These are phyloP conservation scores for Campoplex nolae DNA, from an alignment of 2,888 invertebrate species.

Conservation along the genomic window DNA sequence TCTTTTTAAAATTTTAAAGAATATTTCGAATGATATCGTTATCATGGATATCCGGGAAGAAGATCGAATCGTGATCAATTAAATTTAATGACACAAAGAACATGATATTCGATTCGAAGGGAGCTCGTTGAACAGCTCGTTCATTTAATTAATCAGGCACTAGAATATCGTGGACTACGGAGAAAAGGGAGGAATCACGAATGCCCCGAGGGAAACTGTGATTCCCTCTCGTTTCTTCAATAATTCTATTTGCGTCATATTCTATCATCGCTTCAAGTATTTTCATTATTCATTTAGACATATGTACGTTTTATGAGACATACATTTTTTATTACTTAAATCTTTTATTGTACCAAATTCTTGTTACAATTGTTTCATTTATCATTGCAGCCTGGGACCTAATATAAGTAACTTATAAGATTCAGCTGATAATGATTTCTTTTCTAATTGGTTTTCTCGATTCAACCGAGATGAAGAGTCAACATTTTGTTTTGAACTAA, in stretches of 20 bases:
- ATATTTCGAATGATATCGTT: background rate
- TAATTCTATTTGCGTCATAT: conserved; percentile 14
- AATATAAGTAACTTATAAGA: background rate
- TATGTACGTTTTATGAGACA: background rate
- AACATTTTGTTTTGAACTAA: background rate
- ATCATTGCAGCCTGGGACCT: background rate
- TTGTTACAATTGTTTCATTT: background rate
- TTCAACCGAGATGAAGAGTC: background rate
- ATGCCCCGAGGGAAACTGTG: background rate
- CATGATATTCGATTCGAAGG: conserved; percentile 39
- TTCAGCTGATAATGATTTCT: background rate
- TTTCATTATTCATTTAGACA: background rate
- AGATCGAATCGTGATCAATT: conserved; percentile 9
- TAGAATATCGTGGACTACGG: conserved; percentile 25
- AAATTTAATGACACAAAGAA: conserved; percentile 16
- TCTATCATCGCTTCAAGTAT: background rate
- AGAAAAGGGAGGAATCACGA: conserved; percentile 1
- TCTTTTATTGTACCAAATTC: background rate
- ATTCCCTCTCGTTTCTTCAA: background rate
- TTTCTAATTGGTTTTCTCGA: background rate
- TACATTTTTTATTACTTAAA: background rate
- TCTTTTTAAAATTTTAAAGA: background rate
- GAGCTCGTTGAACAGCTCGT: background rate
- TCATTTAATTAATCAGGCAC: conserved; percentile 42
- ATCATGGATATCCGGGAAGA: background rate